Percentiles rank a stretch among this genome's conserved stretches.
phyloP scores from a whole-genome alignment of 2,113 vertebrate species.

The Noturus placidus region DNA sequence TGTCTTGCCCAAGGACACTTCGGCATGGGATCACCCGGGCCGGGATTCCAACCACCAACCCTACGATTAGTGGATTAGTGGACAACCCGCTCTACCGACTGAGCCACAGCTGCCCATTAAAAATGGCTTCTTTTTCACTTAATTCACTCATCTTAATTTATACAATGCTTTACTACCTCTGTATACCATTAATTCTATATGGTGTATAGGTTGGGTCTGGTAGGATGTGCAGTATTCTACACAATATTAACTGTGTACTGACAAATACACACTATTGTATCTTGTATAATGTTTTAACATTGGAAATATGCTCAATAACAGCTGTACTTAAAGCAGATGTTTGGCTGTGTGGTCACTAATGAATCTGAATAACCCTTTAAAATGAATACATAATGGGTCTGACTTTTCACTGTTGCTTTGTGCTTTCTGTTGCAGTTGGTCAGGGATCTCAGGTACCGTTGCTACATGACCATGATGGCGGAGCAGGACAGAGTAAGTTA shows the following conservation, averaged over 20 bases:
- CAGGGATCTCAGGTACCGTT: conserved; percentile 84
- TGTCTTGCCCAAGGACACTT: too few species aligned
- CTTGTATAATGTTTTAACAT: background rate
- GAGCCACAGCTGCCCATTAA: too few species aligned
- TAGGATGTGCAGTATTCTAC: background rate
- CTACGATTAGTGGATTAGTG: too few species aligned
- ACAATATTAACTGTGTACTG: background rate
- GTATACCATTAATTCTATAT: background rate
- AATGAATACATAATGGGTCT: background rate
- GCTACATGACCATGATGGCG: conserved; percentile 74
- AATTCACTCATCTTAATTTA: background rate
- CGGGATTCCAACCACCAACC: too few species aligned
- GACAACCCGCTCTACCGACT: too few species aligned
- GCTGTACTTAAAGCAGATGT: background rate
- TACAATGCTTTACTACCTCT: background rate
- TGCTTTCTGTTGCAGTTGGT: conserved; percentile 70
- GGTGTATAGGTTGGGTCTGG: background rate
- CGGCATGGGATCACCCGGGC: too few species aligned
- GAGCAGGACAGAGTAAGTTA: conserved; percentile 75
- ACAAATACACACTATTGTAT: background rate
- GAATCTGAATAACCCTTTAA: background rate
- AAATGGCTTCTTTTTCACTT: background rate
- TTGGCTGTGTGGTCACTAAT: background rate
- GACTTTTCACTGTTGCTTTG: background rate
- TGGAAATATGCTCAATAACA: background rate